Base-by-base conservation (phyloP, 2,888 invertebrate genomes). In the Netelia fuscicornis region DNA sequence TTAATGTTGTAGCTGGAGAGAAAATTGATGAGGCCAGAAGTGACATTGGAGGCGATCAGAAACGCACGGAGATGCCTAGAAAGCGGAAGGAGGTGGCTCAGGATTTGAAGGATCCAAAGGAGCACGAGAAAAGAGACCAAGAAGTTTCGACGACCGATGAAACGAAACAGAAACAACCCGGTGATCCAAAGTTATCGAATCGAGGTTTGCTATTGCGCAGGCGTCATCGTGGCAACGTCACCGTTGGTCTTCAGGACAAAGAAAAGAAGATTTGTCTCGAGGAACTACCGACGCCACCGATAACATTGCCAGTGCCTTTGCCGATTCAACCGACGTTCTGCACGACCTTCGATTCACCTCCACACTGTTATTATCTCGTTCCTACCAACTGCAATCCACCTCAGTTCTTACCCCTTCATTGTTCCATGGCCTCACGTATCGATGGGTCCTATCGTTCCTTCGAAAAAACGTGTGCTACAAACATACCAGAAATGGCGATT, bases 251-350 rank as follows among this genome's bases (percentile, higher is more conserved):
- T 17, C 74, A 25, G 13, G 81, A 82, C 64, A 79, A 78, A 44
- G 76, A 86, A 42, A 76, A 82, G 65, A 85, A 82, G 64, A 83
- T 75, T 80, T 83, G 85, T 82, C 72, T 1, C 74, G 68, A 52
- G 17, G 54, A 17, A n/a, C n/a, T 13, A 0, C 8, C 10, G n/a
- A 23, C 64, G n/a, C 11, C 60, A 23, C 48, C 68, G 23, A 17
- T 44, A 25, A 42, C 42, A 37, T 54, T 62, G 56, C 60, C 48
- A 10, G 30, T 48, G 8, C 44, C 74, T n/a, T 23, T 54, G 11
- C 67, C 67, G 20, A 67, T 68, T n/a, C 62, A 48, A 48, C 76
- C 65, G 30, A 68, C 44, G 48, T 20, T 74, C 48, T 84, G 72
- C 37, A 9, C 81, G 3, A 56, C 64, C 37, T 23, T 74, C 13